Evolutionary conservation across 2,888 invertebrate species (phyloP).

Genomic region (Drosophila diplacantha): DNA sequence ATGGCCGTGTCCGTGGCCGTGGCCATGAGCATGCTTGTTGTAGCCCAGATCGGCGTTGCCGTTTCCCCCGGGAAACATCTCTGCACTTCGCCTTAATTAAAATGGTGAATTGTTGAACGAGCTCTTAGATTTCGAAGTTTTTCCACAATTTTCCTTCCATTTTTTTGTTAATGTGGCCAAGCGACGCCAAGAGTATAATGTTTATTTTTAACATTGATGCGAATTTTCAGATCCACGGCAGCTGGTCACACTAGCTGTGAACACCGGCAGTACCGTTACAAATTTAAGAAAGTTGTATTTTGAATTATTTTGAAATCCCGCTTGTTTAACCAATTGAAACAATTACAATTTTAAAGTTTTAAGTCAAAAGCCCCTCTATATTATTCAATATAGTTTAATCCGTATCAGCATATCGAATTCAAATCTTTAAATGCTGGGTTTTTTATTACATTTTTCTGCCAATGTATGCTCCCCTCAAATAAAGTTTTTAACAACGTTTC

Average conservation of each 20-base stretch:
- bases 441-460: too few species aligned
- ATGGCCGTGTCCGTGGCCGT: constrained; percentile 51
- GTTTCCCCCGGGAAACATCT: constrained; percentile 75
- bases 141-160: constrained; percentile 27
- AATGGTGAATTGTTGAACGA: constrained; percentile 1
- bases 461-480: too few species aligned
- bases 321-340: too few species aligned
- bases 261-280: not conserved
- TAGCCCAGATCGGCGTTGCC: constrained; percentile 69
- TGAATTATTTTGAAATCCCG: too few species aligned
- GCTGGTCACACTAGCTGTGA: not conserved
- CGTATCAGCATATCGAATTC: too few species aligned
- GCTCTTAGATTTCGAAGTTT: constrained; percentile 12
- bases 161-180: constrained; percentile 7
- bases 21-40: constrained; percentile 53
- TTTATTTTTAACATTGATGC: not conserved
- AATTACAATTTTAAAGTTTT: too few species aligned
- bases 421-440: too few species aligned
- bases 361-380: too few species aligned
- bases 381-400: too few species aligned
- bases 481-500: not conserved
- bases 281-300: not conserved
- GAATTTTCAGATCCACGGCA: not conserved
- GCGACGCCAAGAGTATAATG: not conserved
- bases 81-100: not conserved